Evolutionary conservation across 2,888 invertebrate species (phyloP).

Genomic region (Leptura quadrifasciata): DNA sequence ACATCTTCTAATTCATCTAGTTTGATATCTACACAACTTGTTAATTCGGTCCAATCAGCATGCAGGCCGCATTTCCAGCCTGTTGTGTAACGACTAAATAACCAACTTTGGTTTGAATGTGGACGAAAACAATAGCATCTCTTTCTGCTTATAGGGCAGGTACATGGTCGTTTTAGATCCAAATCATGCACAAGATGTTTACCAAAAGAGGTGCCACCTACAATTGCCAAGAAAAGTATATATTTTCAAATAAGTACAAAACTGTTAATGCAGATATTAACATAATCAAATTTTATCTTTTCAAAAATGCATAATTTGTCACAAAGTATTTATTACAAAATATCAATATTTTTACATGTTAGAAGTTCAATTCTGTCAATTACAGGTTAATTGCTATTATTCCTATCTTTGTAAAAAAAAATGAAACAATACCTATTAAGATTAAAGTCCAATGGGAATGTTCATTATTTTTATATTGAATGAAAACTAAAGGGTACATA

Average conservation of each 20-base stretch:
- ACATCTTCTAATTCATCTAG: slow-evolving; percentile 92
- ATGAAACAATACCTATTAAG: no score
- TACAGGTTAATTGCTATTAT: no score
- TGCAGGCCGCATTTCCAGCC: slow-evolving; percentile 99
- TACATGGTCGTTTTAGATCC: slow-evolving; percentile 93
- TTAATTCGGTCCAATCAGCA: slow-evolving; percentile 98
- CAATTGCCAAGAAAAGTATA: slow-evolving; percentile 43
- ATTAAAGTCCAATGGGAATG: no score
- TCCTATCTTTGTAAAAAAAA: no score
- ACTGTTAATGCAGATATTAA: not conserved
- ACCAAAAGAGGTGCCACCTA: slow-evolving; percentile 96
- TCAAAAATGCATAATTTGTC: not conserved
- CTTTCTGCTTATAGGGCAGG: slow-evolving; percentile 92
- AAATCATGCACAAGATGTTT: slow-evolving; percentile 96
- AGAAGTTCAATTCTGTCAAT: no score
- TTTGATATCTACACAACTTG: slow-evolving; percentile 92
- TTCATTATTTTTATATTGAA: no score
- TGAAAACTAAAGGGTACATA: no score
- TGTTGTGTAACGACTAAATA: slow-evolving; percentile 97
- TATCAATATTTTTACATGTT: no score
- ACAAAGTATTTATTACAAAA: not conserved
- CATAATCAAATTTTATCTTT: not conserved
- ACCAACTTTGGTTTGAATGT: slow-evolving; percentile 95
- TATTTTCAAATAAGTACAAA: not conserved
- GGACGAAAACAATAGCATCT: slow-evolving; percentile 94